Base-by-base conservation (phyloP, 2,797 vertebrate species). In the Rhinatrema bivittatum region DNA sequence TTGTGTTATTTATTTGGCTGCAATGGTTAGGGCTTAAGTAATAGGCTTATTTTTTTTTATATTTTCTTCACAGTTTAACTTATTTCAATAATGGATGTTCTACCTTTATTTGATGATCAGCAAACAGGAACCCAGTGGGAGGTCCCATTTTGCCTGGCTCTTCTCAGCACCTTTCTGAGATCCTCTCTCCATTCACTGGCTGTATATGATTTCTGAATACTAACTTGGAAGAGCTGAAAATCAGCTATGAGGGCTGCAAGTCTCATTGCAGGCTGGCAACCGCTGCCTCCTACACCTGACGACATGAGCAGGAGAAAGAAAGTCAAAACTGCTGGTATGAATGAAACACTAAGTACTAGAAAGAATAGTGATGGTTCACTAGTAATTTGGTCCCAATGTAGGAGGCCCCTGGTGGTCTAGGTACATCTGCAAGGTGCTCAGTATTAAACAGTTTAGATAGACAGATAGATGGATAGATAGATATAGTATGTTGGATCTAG, bases 81-180 rank as follows among this genome's bases (percentile, higher is more conserved):
- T 42, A 55, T 60, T 62, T 59, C n/a, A 16, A 16, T 54, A 54
- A 39, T 3, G 20, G 25, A 38, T 54, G 18, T 36, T 57, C 44
- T 70, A 68, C 62, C 57, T 72, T 69, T 72, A 69, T 65, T 56
- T 72, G 72, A 65, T 65, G 62, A 25, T 70, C 76, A 62, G 52
- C 46, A 25, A 41, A 69, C 60, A 70, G 58, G 62, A 74, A 65
- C 27, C 14, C 0, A 7, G 57, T 22, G 3, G 39, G 56, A 37
- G n/a, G 45, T 45, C 27, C 27, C 26, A 5, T 53, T 49, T 52
- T 55, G 33, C 42, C 35, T 52, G 41, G 53, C 34, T 36, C 42
- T 53, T 56, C 4, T 35, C 3, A 2, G 55, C 45, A 56, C 38
- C 36, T 56, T 56, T 49, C 48, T 43, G 46, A 63, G 51, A 29